Percentiles rank a stretch among this genome's conserved stretches.
These are phyloP conservation scores for Dunckerocampus dactyliophorus DNA, from an alignment of 2,113 vertebrate genomes.

Conservation along the genomic window DNA sequence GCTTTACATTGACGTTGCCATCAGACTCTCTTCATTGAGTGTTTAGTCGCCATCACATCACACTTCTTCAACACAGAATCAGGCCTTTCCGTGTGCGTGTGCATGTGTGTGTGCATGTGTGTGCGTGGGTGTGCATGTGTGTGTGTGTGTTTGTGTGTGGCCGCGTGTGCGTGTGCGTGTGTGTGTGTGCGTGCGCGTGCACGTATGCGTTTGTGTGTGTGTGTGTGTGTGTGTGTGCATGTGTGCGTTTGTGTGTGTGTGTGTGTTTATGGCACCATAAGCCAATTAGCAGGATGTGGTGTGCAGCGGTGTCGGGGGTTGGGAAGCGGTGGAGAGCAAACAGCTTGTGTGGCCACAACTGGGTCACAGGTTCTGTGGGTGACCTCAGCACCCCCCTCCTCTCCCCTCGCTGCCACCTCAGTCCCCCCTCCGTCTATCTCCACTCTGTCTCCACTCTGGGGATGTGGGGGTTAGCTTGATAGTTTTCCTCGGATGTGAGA, in stretches of 20 bases:
- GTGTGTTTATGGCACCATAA: constrained; percentile 22
- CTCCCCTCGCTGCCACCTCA: constrained; percentile 15
- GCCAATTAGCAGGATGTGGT: constrained; percentile 67
- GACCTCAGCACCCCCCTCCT: constrained; percentile 41
- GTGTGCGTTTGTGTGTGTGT: no score
- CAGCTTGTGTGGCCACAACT: constrained; percentile 69
- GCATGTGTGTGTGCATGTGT: no score
- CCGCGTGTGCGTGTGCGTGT: no score
- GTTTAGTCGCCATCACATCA: no score
- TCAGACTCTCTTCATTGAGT: no score
- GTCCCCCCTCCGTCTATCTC: constrained; percentile 15
- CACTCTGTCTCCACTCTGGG: constrained; percentile 50
- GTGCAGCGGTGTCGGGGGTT: constrained; percentile 51
- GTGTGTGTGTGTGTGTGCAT: background rate
- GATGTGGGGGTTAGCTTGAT: constrained; percentile 56
- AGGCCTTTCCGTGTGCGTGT: no score
- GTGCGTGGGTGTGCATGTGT: no score
- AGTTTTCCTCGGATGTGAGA: constrained; percentile 64
- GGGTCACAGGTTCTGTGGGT: constrained; percentile 66
- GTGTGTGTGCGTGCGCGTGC: no score
- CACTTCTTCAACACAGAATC: no score
- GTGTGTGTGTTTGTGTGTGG: constrained; percentile 9
- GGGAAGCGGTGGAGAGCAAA: constrained; percentile 61
- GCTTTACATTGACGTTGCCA: no score
- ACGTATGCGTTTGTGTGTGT: no score